A percentile compares a stretch with the other conserved stretches of the same genome.
These are phyloP conservation scores for Clarias batrachus DNA, from an alignment of 2,113 vertebrate species.

Conservation along the genomic window DNA sequence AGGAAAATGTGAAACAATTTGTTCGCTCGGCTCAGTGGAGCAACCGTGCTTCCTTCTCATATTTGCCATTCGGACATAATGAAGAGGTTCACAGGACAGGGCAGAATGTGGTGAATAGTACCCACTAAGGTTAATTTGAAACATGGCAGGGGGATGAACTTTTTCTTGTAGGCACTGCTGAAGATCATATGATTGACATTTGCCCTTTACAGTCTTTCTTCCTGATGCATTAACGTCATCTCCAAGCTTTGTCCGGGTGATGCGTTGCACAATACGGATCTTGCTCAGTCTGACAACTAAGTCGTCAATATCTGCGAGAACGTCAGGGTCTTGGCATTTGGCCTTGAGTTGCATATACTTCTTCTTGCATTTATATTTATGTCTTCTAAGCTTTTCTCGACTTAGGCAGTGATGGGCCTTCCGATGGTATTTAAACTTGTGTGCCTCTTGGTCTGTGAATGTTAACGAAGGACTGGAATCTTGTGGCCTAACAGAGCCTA, in stretches of 20 bases:
- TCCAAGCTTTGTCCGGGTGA: conserved; percentile 57
- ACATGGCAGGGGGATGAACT: conserved; percentile 89
- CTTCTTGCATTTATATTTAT: conserved; percentile 94
- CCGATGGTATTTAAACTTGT: conserved; percentile 89
- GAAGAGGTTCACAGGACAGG: conserved; percentile 82
- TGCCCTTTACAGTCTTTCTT: conserved; percentile 55
- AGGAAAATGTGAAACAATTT: conserved; percentile 81
- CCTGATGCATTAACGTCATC: conserved; percentile 53
- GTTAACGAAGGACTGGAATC: conserved; percentile 64
- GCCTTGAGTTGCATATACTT: conserved; percentile 87
- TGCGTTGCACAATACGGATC: conserved; percentile 84
- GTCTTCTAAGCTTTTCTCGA: conserved; percentile 86
- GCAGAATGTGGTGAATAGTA: conserved; percentile 87
- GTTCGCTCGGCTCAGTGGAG: conserved; percentile 87
- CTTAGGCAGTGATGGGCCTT: conserved; percentile 84
- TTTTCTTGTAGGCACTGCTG: conserved; percentile 84
- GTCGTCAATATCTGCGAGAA: conserved; percentile 89
- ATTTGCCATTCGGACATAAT: conserved; percentile 86
- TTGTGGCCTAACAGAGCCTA: conserved; percentile 58
- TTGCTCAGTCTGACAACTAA: conserved; percentile 84
- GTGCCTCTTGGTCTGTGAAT: conserved; percentile 76
- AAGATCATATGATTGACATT: conserved; percentile 76
- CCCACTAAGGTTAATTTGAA: conserved; percentile 87
- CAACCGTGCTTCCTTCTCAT: conserved; percentile 86
- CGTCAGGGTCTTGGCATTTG: conserved; percentile 85